Evolutionary conservation across 2,113 vertebrate species (phyloP).

Genomic region (Miniopterus natalensis): DNA sequence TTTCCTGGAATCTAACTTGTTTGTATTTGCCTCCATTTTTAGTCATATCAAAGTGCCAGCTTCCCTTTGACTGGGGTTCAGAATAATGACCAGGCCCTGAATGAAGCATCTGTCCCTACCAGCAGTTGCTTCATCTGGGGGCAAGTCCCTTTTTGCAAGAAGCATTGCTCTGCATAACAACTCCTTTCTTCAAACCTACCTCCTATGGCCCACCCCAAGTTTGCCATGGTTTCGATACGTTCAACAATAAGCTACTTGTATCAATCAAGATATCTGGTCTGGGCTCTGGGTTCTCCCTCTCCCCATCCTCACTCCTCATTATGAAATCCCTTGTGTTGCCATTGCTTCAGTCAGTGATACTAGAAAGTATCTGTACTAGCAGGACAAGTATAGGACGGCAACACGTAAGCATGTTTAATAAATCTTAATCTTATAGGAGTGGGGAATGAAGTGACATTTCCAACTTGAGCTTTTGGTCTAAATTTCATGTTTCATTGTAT

Average conservation of each 20-base stretch:
- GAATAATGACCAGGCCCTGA: neutral
- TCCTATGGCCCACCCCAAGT: neutral
- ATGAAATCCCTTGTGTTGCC: neutral
- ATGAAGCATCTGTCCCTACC: neutral
- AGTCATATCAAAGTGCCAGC: neutral
- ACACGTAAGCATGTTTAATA: neutral
- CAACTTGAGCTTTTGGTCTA: neutral
- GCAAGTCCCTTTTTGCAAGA: neutral
- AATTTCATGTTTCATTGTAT: neutral
- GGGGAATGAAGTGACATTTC: neutral
- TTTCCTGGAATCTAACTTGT: conserved; percentile 16
- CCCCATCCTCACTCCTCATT: neutral
- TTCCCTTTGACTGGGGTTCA: neutral
- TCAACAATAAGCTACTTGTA: neutral
- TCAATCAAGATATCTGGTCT: neutral
- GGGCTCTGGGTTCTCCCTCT: neutral
- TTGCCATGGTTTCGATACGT: neutral
- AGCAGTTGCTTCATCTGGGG: neutral
- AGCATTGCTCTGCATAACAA: neutral
- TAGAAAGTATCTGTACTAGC: neutral
- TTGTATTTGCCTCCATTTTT: neutral
- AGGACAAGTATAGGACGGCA: neutral
- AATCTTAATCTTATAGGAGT: neutral
- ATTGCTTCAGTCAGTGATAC: neutral
- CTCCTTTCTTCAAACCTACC: neutral